These are phyloP conservation scores for Rhyzopertha dominica DNA, from an alignment of 1,140 invertebrate genomes.

Conservation along the genomic window DNA sequence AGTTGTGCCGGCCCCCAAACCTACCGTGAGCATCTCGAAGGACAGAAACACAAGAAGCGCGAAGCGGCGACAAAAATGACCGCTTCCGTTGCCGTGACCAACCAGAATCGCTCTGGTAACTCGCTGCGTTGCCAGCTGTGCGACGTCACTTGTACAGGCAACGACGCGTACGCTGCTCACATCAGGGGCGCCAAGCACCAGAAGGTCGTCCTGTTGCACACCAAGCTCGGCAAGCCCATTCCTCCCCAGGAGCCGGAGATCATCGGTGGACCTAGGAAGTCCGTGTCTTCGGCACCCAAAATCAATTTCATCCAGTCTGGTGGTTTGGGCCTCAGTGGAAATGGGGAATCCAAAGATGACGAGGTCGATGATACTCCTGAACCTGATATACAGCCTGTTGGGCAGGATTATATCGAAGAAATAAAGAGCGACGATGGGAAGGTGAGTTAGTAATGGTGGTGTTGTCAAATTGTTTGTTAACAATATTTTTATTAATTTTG, in stretches of 20 bases:
- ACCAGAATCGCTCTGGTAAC: conserved; percentile 60
- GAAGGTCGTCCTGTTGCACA: conserved; percentile 94
- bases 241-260: conserved; percentile 91
- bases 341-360: conserved; percentile 56
- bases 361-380: conserved; percentile 60
- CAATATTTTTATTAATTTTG: too few species aligned
- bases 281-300: conserved; percentile 70
- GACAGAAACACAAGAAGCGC: conserved; percentile 98
- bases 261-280: conserved; percentile 50
- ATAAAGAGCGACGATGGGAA: conserved; percentile 90
- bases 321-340: conserved; percentile 58
- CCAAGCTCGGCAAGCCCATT: conserved; percentile 95
- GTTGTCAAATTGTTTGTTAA: neutral
- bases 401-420: conserved; percentile 98
- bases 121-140: conserved; percentile 84
- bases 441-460: conserved; percentile 33
- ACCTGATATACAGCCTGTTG: conserved; percentile 89
- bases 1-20: conserved; percentile 59
- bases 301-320: conserved; percentile 86
- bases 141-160: conserved; percentile 91
- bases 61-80: conserved; percentile 83
- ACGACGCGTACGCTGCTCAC: conserved; percentile 96
- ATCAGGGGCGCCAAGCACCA: conserved; percentile 96
- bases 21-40: conserved; percentile 95
- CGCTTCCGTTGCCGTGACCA: conserved; percentile 49